Evolutionary conservation across 2,888 invertebrate species (phyloP), one percentile per base, ranked within the genome.

Genomic region (Nineta flava): DNA sequence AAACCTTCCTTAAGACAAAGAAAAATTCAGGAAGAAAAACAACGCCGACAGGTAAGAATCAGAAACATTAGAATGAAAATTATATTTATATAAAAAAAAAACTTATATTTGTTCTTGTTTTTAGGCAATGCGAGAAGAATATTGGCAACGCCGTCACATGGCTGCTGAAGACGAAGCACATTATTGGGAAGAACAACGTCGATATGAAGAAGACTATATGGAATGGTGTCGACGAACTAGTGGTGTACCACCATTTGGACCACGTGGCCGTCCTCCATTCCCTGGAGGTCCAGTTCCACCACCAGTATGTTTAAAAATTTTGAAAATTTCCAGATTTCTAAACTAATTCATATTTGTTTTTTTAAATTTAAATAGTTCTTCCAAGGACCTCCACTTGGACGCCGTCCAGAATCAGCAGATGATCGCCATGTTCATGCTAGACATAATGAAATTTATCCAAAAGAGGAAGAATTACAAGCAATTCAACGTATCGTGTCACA

Each of bases 391-490:
- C 74, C 74, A 34, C 72, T 69, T 57, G 77, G 79, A 45, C 77
- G 93, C 17, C 79, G 91, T 47, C 85, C 87, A 0, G 94, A 95
- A 67, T 87, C 91, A n/a, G 83, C 84, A 15, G 96, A 97, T 69
- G 97, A 97, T 70, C 81, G 93, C 9, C 95, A 96, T 71, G 91
- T 96, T 51, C 80, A 92, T 65, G 84, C 88, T 47, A 87, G 90
- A 60, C 96, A 97, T 68, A 83, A 87, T 0, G 86, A 86, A 55
- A 92, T 99, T 59, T 95, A 94, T 73, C 96, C 96, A 1, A 80
- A 83, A 60, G 94, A 94, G 67, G 81, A 81, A 58, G 91, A 95
- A 71, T 70, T 91, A 55, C 83, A 85, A 65, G 80, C 83, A 50
- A 90, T 96, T 51, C 95, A 96, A 67, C 84, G 87, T 59, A 86